Evolutionary conservation across 2,888 invertebrate genomes (phyloP).

Genomic region (Bellardia pandia): DNA sequence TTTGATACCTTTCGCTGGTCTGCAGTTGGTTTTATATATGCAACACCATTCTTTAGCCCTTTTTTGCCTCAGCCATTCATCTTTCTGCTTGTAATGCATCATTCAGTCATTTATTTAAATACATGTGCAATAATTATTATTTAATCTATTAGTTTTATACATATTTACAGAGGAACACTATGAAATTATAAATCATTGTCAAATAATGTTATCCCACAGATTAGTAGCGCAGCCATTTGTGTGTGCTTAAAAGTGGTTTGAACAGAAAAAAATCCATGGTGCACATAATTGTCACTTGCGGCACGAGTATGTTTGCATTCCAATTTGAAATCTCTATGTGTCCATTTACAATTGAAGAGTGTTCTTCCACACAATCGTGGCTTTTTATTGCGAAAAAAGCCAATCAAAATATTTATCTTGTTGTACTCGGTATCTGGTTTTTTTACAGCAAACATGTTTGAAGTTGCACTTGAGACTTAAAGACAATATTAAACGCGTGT

Average conservation of each 20-base stretch:
- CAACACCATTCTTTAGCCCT: neutral
- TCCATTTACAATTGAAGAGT: constrained; percentile 22
- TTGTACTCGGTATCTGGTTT: neutral
- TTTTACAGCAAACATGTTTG: constrained; percentile 22
- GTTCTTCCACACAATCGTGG: constrained; percentile 7
- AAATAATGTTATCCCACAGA: constrained; percentile 37
- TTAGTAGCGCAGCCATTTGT: constrained; percentile 39
- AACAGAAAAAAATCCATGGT: constrained; percentile 33
- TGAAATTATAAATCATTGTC: constrained; percentile 58
- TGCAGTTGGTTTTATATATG: neutral
- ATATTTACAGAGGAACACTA: neutral
- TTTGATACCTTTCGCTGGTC: constrained; percentile 34
- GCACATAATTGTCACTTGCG: constrained; percentile 62
- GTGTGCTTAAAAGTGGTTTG: constrained; percentile 26
- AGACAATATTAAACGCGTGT: constrained; percentile 66
- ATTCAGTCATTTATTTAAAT: constrained; percentile 13
- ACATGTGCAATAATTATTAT: constrained; percentile 34
- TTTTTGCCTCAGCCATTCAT: constrained; percentile 21
- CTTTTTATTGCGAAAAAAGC: neutral
- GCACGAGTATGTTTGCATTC: constrained; percentile 56
- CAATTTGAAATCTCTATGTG: constrained; percentile 35
- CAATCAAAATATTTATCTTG: constrained; percentile 59
- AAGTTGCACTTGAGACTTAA: constrained; percentile 71
- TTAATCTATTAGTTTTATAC: neutral
- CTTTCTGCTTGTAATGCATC: constrained; percentile 39